Conservation (phyloP, 1,140 invertebrate species). For the Trinorchestia longiramus region DNA sequence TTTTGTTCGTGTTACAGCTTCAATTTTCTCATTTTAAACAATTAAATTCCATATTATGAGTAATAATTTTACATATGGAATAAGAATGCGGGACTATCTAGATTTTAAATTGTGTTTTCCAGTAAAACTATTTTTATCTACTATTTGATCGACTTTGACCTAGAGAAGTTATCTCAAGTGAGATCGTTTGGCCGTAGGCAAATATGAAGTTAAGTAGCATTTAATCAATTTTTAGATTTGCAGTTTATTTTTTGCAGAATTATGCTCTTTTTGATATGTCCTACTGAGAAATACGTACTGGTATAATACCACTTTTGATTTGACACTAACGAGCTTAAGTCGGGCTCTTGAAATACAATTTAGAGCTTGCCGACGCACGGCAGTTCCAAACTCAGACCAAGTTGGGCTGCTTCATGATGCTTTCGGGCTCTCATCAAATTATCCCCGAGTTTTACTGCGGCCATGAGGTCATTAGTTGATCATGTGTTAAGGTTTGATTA, state of each 20-base stretch:
- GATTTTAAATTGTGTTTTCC: background rate
- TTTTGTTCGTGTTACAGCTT: background rate
- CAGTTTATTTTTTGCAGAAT: background rate
- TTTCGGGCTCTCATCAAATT: background rate
- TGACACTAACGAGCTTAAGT: background rate
- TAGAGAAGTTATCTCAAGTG: background rate
- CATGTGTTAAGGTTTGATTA: background rate
- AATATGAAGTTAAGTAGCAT: background rate
- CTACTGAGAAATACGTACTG: background rate
- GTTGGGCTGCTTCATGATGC: no score
- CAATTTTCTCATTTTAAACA: background rate
- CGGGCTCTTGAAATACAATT: background rate
- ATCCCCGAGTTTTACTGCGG: background rate
- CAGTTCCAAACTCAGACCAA: background rate
- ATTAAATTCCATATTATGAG: background rate
- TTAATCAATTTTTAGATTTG: background rate
- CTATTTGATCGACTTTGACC: background rate
- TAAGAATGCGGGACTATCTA: background rate
- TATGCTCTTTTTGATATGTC: background rate
- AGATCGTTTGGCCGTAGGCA: background rate
- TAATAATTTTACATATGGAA: background rate
- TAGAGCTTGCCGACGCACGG: background rate
- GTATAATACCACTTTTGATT: background rate
- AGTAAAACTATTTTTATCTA: background rate
- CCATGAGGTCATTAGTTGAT: background rate